These are phyloP conservation scores for Phoenicopterus ruber DNA, from an alignment of 2,113 vertebrate species.

Conservation along the genomic window DNA sequence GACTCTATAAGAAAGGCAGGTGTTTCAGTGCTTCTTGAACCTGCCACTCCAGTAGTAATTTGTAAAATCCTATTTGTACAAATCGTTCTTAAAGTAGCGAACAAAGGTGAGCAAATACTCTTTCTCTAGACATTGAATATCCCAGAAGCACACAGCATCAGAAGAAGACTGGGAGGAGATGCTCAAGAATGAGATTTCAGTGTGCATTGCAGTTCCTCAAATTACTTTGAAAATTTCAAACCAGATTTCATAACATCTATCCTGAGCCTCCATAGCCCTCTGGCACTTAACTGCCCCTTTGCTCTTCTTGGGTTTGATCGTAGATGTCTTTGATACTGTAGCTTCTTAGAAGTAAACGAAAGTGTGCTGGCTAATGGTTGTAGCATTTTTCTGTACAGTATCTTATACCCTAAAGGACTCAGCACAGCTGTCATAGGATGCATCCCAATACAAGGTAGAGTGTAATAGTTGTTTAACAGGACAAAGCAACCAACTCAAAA, in stretches of 20 bases:
- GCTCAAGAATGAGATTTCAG: not conserved
- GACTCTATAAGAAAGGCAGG: not conserved
- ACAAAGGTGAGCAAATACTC: not conserved
- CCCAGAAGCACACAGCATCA: not conserved
- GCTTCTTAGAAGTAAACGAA: not conserved
- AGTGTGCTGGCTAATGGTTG: not conserved
- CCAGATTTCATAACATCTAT: not conserved
- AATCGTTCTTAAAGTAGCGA: not conserved
- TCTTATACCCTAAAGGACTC: not conserved
- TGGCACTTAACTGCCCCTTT: not conserved
- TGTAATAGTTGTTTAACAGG: not conserved
- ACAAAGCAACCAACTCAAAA: not conserved
- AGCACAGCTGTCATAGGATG: not conserved
- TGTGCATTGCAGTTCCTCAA: not conserved
- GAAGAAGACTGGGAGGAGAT: not conserved
- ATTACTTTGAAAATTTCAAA: not conserved
- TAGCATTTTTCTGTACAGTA: not conserved
- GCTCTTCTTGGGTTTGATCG: not conserved
- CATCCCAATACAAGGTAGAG: not conserved
- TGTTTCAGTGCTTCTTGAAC: not conserved
- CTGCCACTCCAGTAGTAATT: not conserved
- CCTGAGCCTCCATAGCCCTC: not conserved
- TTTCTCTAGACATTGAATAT: not conserved
- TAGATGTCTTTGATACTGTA: not conserved
- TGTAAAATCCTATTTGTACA: slow-evolving; percentile 12